A percentile compares a stretch with the other conserved stretches of the same genome.
These are phyloP conservation scores for Drosophila nebulosa DNA, from an alignment of 1,140 invertebrate species.

Conservation along the genomic window DNA sequence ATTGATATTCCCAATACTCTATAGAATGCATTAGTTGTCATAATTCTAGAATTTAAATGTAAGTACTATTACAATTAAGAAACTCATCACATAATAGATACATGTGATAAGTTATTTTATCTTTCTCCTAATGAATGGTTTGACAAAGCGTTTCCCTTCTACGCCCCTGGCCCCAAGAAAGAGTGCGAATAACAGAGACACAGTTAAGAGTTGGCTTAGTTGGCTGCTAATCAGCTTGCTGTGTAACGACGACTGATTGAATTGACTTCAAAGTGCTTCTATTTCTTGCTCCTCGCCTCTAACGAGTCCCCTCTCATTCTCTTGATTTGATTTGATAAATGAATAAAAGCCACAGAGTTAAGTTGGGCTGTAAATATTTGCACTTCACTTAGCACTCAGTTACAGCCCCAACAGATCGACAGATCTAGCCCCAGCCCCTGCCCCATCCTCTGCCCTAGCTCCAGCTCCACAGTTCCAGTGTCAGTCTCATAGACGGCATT, in stretches of 20 bases:
- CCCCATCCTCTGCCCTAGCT: too few species aligned
- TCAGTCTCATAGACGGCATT: slow-evolving; percentile 32
- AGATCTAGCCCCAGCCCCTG: background rate
- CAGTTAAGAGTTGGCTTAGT: background rate
- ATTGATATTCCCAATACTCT: too few species aligned
- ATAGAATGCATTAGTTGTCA: too few species aligned
- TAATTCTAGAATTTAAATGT: too few species aligned
- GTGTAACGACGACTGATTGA: slow-evolving; percentile 65
- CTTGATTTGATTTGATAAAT: slow-evolving; percentile 70
- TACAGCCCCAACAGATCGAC: background rate
- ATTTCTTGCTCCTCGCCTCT: background rate
- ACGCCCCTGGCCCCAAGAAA: background rate
- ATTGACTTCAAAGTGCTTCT: slow-evolving; percentile 46
- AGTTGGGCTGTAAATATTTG: slow-evolving; percentile 67
- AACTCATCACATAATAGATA: too few species aligned
- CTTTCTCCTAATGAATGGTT: background rate
- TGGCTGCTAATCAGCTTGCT: slow-evolving; percentile 72
- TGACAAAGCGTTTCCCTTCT: background rate
- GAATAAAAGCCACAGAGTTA: slow-evolving; percentile 59
- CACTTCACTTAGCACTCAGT: slow-evolving; percentile 67
- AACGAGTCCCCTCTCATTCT: slow-evolving; percentile 27
- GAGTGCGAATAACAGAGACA: background rate
- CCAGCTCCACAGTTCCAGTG: background rate
- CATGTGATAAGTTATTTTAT: too few species aligned
- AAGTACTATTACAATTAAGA: too few species aligned